Conservation (phyloP, 1,140 invertebrate genomes). For the Papilio aristodemus region DNA sequence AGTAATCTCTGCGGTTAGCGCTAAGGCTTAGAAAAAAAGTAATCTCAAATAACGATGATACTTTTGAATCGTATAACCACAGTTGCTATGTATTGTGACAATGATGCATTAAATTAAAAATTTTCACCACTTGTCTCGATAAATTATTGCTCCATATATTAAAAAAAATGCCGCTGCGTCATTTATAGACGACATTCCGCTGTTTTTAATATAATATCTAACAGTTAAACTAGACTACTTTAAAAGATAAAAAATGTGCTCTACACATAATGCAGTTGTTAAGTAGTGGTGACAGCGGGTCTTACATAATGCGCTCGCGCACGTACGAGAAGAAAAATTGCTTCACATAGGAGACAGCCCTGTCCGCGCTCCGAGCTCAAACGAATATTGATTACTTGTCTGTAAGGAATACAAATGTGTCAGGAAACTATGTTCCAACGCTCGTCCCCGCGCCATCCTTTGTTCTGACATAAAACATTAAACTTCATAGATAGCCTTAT, state of each 20-base stretch:
- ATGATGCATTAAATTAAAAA: too few relatives aligned
- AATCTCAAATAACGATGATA: too few relatives aligned
- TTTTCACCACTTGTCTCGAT: too few relatives aligned
- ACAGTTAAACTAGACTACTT: not conserved
- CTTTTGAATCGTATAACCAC: too few relatives aligned
- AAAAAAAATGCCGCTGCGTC: too few relatives aligned
- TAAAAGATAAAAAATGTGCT: constrained; percentile 8
- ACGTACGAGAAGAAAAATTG: constrained; percentile 58
- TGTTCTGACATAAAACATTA: constrained; percentile 66
- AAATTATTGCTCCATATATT: too few relatives aligned
- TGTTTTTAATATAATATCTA: not conserved
- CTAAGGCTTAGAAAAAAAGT: too few relatives aligned
- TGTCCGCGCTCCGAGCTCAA: constrained; percentile 56
- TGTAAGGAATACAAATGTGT: constrained; percentile 77
- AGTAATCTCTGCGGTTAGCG: too few relatives aligned
- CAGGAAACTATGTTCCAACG: constrained; percentile 61
- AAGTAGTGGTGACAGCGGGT: constrained; percentile 1
- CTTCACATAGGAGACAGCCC: constrained; percentile 52
- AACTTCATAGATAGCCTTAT: constrained; percentile 60
- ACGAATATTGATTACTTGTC: constrained; percentile 75
- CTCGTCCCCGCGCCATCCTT: constrained; percentile 56
- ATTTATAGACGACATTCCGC: too few relatives aligned
- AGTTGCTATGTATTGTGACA: too few relatives aligned
- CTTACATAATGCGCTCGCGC: constrained; percentile 52
- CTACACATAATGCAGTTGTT: constrained; percentile 11